These are phyloP conservation scores for Phortica okadai DNA, from an alignment of 2,888 invertebrate species.

Conservation along the genomic window DNA sequence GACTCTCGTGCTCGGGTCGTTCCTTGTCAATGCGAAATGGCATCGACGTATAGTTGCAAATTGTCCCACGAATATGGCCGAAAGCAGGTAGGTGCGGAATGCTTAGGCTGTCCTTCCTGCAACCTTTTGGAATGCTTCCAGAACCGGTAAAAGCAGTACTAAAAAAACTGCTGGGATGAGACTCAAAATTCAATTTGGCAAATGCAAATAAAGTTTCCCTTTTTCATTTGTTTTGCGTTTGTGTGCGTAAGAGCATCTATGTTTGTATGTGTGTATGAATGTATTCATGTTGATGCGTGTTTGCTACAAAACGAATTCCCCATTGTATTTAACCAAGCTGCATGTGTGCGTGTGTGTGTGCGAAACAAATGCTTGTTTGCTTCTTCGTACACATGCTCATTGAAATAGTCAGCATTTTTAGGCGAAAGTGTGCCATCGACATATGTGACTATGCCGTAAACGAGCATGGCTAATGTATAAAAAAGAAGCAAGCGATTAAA, in stretches of 20 bases:
- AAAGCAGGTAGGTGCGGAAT: no score
- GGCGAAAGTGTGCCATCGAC: background rate
- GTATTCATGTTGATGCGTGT: background rate
- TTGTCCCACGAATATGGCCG: no score
- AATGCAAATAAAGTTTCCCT: conserved; percentile 57
- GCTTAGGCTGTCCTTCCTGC: no score
- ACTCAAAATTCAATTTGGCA: conserved; percentile 62
- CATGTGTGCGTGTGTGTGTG: background rate
- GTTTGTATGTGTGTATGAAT: background rate
- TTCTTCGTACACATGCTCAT: background rate
- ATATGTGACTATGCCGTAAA: background rate
- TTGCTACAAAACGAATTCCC: conserved; percentile 13
- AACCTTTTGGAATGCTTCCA: no score
- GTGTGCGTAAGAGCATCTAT: background rate
- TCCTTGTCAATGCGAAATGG: no score
- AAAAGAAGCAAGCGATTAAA: conserved; percentile 58
- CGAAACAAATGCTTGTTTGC: background rate
- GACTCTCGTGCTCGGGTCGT: no score
- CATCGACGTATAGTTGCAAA: no score
- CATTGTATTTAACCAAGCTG: background rate
- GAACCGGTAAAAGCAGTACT: no score
- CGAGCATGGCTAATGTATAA: conserved; percentile 54
- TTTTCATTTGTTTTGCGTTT: conserved; percentile 26
- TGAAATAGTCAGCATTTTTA: conserved; percentile 13
- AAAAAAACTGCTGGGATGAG: no score